phyloP scores from a whole-genome alignment of 2,113 vertebrate genomes.

The Hypocryptadius cinnamomeus region DNA sequence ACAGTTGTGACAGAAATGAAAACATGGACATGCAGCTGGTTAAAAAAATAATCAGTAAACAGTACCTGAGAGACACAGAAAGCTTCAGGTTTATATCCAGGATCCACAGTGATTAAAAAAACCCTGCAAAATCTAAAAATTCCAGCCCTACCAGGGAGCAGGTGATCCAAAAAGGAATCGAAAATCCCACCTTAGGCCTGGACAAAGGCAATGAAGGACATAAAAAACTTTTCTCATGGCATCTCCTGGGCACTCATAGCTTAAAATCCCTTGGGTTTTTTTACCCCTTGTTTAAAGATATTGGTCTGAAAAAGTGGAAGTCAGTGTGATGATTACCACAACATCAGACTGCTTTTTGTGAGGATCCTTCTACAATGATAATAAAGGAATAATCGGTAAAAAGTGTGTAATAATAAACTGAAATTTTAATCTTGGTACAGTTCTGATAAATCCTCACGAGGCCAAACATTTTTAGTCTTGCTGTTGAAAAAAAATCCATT shows the following conservation, averaged over 20 bases:
- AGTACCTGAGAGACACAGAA: neutral
- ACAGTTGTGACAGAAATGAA: neutral
- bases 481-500: neutral
- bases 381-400: neutral
- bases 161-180: neutral
- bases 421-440: neutral
- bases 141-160: neutral
- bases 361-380: neutral
- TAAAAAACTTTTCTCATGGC: neutral
- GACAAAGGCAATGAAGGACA: neutral
- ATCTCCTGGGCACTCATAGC: neutral
- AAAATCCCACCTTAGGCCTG: neutral
- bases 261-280: neutral
- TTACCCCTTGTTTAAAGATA: neutral
- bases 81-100: neutral
- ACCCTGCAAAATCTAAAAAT: neutral
- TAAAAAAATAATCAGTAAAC: neutral
- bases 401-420: neutral
- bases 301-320: neutral
- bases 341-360: neutral
- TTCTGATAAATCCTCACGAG: neutral
- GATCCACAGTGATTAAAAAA: neutral
- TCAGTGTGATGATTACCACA: neutral
- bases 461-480: neutral
- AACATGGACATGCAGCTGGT: neutral